Base-by-base conservation (phyloP, 1,140 invertebrate species). In the Zeugodacus cucurbitae region DNA sequence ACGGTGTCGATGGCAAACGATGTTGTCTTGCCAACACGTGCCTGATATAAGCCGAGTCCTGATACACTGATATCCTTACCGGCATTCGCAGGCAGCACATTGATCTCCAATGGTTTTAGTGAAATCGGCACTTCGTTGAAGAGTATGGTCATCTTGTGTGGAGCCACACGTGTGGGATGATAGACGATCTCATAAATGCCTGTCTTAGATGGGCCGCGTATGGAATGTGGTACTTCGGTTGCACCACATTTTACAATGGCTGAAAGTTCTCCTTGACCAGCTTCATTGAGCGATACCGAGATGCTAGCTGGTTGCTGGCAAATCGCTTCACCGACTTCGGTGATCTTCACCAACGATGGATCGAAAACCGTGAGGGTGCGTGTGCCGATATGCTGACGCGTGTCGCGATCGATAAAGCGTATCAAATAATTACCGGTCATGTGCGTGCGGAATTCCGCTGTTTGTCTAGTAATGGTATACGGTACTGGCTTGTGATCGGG, bases 1-100 rank as follows among this genome's bases (percentile, higher is more conserved):
- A 97, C 94, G 0, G 97, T 98, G 91, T 98, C 97, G 86, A 98
- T 98, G 34, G 97, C 96, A 94, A 98, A 98, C 0, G 96, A 97
- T 6, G 97, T 97, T 1, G 97, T 95, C 92, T 97, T 96, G 1
- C 96, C 96, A 14, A 97, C 95, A 87, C 96, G 95, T 0, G 97
- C 96, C 91, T 98, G 97, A 94, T 98, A 98, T 1, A 98, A 94
- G 1, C 97, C 97, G 54, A 96, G 91, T 1, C 97, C 97, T 62
- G 91, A 93, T n/a, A 93, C 92, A 82, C 91, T 91, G 87, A 95
- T 95, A 91, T 97, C 96, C 89, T 97, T 95, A 70, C 96, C 95
- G 89, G 95, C 95, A 48, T 95, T 95, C 22, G 96, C 95, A 48
- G 95, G 94, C 85, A 94, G 90, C 7, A 95, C 95, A 87, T 94